Base-by-base conservation (phyloP, 2,797 vertebrate genomes). In the Limnodromus scolopaceus region DNA sequence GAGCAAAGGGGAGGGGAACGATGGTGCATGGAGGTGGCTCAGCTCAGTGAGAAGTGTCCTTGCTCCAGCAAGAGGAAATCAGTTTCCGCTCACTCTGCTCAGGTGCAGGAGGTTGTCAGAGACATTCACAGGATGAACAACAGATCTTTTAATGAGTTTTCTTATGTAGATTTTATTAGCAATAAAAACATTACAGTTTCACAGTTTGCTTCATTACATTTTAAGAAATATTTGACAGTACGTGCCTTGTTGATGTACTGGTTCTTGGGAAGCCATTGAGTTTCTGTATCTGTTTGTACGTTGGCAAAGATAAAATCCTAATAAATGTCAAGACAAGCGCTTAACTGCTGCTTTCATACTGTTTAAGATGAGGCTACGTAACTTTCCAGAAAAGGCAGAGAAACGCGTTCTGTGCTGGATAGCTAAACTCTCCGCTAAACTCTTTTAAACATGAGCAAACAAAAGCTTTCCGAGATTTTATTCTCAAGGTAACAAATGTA, bases 171-270 rank as follows among this genome's bases (percentile, higher is more conserved):
- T 94, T 94, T 94, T 89, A 63, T 86, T 94, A 89, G 23, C 36
- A 77, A 92, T 65, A 51, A 91, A 89, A 80, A 28, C 46, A 34
- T 92, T 71, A 34, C 30, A 69, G 32, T 81, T 95, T 93, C 39
- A 71, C 14, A 34, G 17, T 95, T 97, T 90, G 16, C 84, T 90
- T 95, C 61, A 72, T 61, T 94, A 20, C 27, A 45, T 96, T 94
- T 97, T 93, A 65, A 87, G 87, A 95, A 85, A 75, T 78, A 78
- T 64, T 94, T 94, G 78, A 92, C 45, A 95, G 27, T 84, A 55
- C n/a, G 18, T 77, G 25, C 6, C 71, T 68, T 70, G 25, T 28
- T 95, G 54, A 87, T 48, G 24, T 46, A 49, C 13, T 36, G 25
- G 4, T 89, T 95, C 65, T 68, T 61, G 16, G 36, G 45, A 94